Base-by-base conservation (phyloP, 2,113 vertebrate genomes). In the Rhizomys pruinosus region DNA sequence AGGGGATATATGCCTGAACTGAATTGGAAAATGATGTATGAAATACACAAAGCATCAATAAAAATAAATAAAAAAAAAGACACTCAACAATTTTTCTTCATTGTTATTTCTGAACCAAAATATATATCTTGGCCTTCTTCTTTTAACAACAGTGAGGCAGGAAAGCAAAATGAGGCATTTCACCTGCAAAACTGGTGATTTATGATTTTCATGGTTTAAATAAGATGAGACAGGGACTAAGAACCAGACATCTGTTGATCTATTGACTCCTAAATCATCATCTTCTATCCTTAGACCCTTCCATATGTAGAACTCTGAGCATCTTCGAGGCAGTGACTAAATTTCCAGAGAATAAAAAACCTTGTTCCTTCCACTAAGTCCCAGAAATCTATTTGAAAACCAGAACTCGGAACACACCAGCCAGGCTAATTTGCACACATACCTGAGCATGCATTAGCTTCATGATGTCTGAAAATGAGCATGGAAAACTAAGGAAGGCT, bases 401-500 rank as follows among this genome's bases (percentile, higher is more conserved):
- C 34, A 59, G 8, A 89, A 7, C 27, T 87, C 74, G 27, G 13
- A 66, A 55, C 64, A 7, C 15, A 79, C 1, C 1, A 59, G 39
- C 37, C 57, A 59, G 55, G 89, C 39, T 69, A 42, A 91, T 59
- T 66, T 76, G 59, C 74, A 39, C 15, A 25, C 17, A 90, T 6
- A 79, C 19, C 27, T 39, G 10, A 37, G 66, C 59, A 32, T 72
- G 47, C 66, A 84, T 59, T 68, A 39, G 68, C 55, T 88, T 91
- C 71, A 71, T 42, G 4, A 13, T 68, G 61, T 86, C 94, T 87
- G 82, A 93, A 96, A 97, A 77, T 29, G 90, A 85, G 74, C 84
- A 61, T 64, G 71, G 89, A 92, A 77, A 69, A 34, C 93, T 29
- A 82, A 79, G 19, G 39, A 90, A 88, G 63, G 0, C 47, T 39